phyloP scores from a whole-genome alignment of 2,113 vertebrate species.

The Marmota monax region DNA sequence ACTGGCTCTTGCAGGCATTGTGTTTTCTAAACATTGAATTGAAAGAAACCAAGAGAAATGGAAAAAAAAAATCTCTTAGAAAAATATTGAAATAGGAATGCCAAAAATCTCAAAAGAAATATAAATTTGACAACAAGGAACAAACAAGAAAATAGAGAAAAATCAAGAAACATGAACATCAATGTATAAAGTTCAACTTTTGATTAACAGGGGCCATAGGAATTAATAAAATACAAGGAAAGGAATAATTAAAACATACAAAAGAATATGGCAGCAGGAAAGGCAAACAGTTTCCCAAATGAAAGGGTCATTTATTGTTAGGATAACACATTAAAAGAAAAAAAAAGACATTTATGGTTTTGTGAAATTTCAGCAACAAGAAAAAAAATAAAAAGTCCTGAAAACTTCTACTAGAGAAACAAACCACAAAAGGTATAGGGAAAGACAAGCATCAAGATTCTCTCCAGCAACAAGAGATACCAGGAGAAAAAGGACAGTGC shows the following conservation, averaged over 20 bases:
- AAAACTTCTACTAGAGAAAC: background rate
- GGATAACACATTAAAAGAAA: background rate
- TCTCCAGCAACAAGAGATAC: background rate
- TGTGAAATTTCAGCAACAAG: background rate
- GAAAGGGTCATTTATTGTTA: background rate
- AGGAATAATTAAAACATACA: background rate
- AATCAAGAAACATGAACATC: background rate
- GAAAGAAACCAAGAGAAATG: background rate
- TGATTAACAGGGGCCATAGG: background rate
- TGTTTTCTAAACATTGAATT: background rate
- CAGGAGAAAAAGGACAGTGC: background rate
- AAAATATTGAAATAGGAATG: background rate
- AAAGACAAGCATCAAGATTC: background rate
- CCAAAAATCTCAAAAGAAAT: background rate
- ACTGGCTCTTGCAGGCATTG: background rate
- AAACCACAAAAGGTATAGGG: background rate
- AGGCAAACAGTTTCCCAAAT: background rate
- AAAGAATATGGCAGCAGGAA: background rate
- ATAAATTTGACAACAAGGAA: background rate
- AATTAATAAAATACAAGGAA: background rate
- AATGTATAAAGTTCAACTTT: background rate
- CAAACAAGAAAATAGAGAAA: background rate
- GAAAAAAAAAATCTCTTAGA: background rate
- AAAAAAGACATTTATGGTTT: background rate
- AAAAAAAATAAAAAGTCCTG: background rate